Evolutionary conservation across 2,113 vertebrate species (phyloP).

Genomic region (Takifugu bimaculatus): DNA sequence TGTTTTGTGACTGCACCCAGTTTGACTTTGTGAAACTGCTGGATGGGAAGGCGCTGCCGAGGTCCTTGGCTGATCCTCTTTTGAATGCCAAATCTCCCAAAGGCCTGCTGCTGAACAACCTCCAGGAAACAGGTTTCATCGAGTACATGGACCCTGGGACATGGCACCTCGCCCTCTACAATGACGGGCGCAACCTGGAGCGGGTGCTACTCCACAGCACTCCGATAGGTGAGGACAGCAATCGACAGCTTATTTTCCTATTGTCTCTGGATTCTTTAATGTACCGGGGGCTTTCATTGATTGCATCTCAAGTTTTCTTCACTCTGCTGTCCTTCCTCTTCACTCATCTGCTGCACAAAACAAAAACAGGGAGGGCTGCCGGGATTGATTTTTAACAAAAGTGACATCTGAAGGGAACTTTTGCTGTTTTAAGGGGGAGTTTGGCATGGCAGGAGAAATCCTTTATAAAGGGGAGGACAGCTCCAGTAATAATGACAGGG

Average conservation of each 20-base stretch:
- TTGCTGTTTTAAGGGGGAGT: constrained; percentile 40
- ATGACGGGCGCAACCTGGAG: constrained; percentile 92
- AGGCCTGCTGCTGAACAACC: constrained; percentile 86
- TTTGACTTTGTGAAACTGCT: constrained; percentile 97
- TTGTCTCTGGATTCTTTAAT: neutral
- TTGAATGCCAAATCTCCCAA: constrained; percentile 82
- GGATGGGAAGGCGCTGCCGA: constrained; percentile 93
- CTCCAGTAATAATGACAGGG: constrained; percentile 63
- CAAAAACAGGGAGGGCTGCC: neutral
- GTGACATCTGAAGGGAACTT: constrained; percentile 58
- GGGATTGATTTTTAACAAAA: constrained; percentile 19
- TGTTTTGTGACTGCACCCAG: constrained; percentile 66
- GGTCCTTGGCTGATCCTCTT: constrained; percentile 79
- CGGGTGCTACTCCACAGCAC: constrained; percentile 90
- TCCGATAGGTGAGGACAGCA: constrained; percentile 82
- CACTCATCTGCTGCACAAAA: neutral
- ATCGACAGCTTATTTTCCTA: neutral
- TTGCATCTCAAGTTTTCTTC: neutral
- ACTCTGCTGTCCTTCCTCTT: neutral
- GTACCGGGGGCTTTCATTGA: no score
- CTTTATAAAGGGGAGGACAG: constrained; percentile 59
- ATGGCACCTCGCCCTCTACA: constrained; percentile 96
- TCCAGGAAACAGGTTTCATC: constrained; percentile 94
- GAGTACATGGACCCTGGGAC: constrained; percentile 97
- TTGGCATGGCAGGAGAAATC: constrained; percentile 43